Evolutionary conservation across 2,113 vertebrate genomes (phyloP).

Genomic region (Dicentrarchus labrax): DNA sequence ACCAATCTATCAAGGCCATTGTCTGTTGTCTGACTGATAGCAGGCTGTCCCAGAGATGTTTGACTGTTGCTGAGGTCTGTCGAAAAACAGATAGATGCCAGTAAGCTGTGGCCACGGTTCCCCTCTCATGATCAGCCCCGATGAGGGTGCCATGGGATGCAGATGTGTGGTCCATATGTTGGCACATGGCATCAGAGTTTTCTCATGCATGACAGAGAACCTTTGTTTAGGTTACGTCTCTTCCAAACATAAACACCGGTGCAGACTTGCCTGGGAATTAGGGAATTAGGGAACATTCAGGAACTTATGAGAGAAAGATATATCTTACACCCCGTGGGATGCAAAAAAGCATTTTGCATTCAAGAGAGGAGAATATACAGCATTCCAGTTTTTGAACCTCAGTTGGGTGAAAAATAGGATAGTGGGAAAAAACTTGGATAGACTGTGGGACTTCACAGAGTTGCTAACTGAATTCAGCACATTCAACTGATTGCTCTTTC

Average conservation of each 20-base stretch:
- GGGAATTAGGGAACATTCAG: slow-evolving; percentile 21
- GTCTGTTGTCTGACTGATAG: slow-evolving; percentile 52
- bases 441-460: slow-evolving; percentile 19
- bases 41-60: slow-evolving; percentile 34
- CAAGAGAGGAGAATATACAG: slow-evolving; percentile 13
- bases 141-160: slow-evolving; percentile 19
- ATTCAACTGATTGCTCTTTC: slow-evolving; percentile 32
- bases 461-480: slow-evolving; percentile 13
- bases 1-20: slow-evolving; percentile 65
- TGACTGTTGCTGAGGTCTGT: slow-evolving; percentile 45
- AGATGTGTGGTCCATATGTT: slow-evolving; percentile 55
- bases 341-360: not conserved
- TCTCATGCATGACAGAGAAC: slow-evolving; percentile 27
- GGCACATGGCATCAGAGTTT: slow-evolving; percentile 21
- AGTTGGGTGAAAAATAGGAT: slow-evolving; percentile 6
- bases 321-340: not conserved
- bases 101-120: not conserved
- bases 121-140: slow-evolving; percentile 17
- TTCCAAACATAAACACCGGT: slow-evolving; percentile 24
- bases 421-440: slow-evolving; percentile 13
- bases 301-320: slow-evolving; percentile 10
- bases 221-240: slow-evolving; percentile 29
- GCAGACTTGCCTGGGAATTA: slow-evolving; percentile 12
- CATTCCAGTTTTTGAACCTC: slow-evolving; percentile 27
- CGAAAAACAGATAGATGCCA: slow-evolving; percentile 20